Percentiles rank a stretch among this genome's conserved stretches.
Evolutionary conservation across 2,797 vertebrate species (phyloP).

Genomic region (Megalops cyprinoides): DNA sequence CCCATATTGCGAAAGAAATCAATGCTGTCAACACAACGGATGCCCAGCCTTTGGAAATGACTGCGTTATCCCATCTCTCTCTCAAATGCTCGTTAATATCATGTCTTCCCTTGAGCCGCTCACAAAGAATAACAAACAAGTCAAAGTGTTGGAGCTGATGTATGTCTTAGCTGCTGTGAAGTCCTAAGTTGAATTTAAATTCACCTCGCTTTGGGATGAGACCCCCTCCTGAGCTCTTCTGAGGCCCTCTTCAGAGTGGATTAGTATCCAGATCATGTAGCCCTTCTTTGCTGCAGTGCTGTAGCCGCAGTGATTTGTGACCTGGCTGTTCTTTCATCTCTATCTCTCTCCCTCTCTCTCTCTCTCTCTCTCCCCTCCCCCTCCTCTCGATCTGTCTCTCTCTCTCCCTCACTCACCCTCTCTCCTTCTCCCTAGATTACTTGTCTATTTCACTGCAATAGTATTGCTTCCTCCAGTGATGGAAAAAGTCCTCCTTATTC

Average conservation of each 20-base stretch:
- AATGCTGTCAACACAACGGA: background rate
- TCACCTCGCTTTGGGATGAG: background rate
- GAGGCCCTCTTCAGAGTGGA: background rate
- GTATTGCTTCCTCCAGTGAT: background rate
- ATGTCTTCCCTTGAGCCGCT: background rate
- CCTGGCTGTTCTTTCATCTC: background rate
- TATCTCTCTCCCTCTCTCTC: background rate
- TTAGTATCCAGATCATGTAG: background rate
- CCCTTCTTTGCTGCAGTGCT: background rate
- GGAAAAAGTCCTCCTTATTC: background rate
- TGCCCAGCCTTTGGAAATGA: background rate
- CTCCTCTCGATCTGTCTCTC: background rate
- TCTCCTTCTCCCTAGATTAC: background rate
- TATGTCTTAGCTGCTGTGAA: background rate
- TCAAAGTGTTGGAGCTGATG: background rate
- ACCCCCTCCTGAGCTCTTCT: background rate
- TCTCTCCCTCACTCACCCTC: constrained; percentile 7
- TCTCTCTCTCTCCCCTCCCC: constrained; percentile 1
- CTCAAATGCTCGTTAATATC: background rate
- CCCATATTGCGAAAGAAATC: background rate
- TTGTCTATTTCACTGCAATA: background rate
- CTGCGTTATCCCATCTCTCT: background rate
- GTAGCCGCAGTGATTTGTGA: constrained; percentile 6
- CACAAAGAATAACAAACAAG: background rate
- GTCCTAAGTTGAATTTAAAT: background rate